Percentiles rank a stretch among this genome's conserved stretches.
Evolutionary conservation across 1,140 invertebrate species (phyloP).

Genomic region (Hylyphantes graminicola): DNA sequence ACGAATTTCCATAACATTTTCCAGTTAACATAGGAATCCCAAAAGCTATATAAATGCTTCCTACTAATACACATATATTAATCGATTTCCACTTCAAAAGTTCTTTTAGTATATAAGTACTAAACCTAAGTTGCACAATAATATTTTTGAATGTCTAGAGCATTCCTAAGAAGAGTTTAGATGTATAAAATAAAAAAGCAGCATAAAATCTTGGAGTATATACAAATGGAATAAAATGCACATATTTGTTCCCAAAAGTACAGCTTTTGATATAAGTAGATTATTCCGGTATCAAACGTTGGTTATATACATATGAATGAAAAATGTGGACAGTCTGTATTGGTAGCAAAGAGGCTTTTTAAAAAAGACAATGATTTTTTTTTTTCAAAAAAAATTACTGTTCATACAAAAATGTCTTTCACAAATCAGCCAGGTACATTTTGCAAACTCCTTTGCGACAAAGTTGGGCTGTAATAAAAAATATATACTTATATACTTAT

Average conservation of each 20-base stretch:
- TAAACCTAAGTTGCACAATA: too few species aligned
- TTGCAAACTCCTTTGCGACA: constrained; percentile 14
- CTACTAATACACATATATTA: too few species aligned
- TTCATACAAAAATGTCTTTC: neutral
- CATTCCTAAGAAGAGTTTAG: too few species aligned
- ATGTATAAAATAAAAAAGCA: too few species aligned
- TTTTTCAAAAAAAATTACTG: neutral
- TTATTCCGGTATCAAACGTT: constrained; percentile 15
- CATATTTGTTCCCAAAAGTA: constrained; percentile 19
- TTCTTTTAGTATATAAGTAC: too few species aligned
- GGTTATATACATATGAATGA: constrained; percentile 2
- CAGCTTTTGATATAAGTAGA: constrained; percentile 10
- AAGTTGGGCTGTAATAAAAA: constrained; percentile 4
- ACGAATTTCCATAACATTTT: too few species aligned
- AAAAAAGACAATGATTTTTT: neutral
- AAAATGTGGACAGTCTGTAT: neutral
- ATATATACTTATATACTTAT: neutral
- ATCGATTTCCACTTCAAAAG: too few species aligned
- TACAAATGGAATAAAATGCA: constrained; percentile 13
- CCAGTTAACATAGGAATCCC: too few species aligned
- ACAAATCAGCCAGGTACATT: constrained; percentile 11
- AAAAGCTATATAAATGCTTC: too few species aligned
- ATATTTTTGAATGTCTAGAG: too few species aligned
- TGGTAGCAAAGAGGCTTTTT: neutral
- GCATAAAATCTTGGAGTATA: neutral